Percentiles rank a stretch among this genome's conserved stretches.
Evolutionary conservation across 2,113 vertebrate species (phyloP).

Genomic region (Gymnorhina tibicen): DNA sequence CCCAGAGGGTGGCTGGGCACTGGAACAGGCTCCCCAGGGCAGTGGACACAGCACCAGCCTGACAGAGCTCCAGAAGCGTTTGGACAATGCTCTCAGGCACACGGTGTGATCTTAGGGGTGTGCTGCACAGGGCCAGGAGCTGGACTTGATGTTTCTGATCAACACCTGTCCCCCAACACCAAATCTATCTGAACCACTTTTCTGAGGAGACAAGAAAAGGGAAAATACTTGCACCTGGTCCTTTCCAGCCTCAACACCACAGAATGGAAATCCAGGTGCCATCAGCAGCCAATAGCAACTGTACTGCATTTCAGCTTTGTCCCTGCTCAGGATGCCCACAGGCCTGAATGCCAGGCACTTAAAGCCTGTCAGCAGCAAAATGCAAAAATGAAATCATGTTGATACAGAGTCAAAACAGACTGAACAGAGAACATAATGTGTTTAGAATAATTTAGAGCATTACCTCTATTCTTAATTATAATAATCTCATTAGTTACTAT

Average conservation of each 20-base stretch:
- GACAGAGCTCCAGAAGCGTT: rapidly evolving
- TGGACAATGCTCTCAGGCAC: neutral
- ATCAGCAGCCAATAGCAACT: neutral
- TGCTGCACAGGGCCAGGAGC: neutral
- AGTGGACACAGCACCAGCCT: neutral
- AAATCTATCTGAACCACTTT: neutral
- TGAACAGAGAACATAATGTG: neutral
- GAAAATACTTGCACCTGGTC: neutral
- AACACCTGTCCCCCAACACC: neutral
- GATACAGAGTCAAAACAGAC: neutral
- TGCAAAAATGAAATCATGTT: neutral
- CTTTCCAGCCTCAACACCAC: neutral
- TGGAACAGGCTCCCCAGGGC: too few species aligned
- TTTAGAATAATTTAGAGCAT: neutral
- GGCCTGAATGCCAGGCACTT: neutral
- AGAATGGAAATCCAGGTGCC: neutral
- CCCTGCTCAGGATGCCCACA: neutral
- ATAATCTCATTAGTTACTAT: neutral
- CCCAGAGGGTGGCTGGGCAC: neutral
- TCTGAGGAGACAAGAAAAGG: neutral
- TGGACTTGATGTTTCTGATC: neutral
- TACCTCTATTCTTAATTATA: neutral
- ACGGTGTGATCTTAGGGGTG: neutral
- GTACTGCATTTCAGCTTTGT: neutral
- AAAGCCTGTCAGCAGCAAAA: neutral